phyloP scores from a whole-genome alignment of 2,888 invertebrate species.

The Euzetes globulus region DNA sequence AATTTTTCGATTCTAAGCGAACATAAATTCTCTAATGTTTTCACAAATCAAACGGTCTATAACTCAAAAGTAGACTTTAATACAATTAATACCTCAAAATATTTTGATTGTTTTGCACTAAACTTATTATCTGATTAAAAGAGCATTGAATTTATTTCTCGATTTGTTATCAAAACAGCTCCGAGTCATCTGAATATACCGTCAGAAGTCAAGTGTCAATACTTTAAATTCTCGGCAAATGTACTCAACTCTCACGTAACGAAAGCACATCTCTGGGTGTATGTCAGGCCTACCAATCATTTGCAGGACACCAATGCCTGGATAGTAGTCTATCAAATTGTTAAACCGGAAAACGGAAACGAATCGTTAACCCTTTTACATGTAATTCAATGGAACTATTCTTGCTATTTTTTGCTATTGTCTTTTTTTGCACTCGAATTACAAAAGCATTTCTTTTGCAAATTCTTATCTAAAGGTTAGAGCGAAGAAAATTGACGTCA shows the following conservation, averaged over 20 bases:
- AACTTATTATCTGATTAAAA: neutral
- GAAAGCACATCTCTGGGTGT: slow-evolving; percentile 63
- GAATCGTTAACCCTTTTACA: slow-evolving; percentile 31
- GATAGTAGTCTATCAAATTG: slow-evolving; percentile 35
- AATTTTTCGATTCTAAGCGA: neutral
- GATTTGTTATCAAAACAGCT: slow-evolving; percentile 47
- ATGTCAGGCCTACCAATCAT: slow-evolving; percentile 48
- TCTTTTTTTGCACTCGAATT: neutral
- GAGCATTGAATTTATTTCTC: neutral
- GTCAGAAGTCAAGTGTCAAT: slow-evolving; percentile 60
- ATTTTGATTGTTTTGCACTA: neutral
- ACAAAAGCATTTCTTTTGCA: no score
- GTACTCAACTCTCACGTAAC: slow-evolving; percentile 59
- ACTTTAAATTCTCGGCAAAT: slow-evolving; percentile 64
- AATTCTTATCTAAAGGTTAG: slow-evolving; percentile 37
- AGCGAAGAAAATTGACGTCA: slow-evolving; percentile 46
- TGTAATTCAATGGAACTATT: slow-evolving; percentile 12
- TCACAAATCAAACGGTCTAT: neutral
- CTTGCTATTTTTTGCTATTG: neutral
- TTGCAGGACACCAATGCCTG: slow-evolving; percentile 28
- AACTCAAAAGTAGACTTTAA: neutral
- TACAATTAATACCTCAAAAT: neutral
- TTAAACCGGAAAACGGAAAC: slow-evolving; percentile 10
- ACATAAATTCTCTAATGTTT: neutral
- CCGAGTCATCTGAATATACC: slow-evolving; percentile 60